A percentile compares a stretch with the other conserved stretches of the same genome.
Evolutionary conservation across 2,888 invertebrate species (phyloP).

Genomic region (Lysandra bellargus): DNA sequence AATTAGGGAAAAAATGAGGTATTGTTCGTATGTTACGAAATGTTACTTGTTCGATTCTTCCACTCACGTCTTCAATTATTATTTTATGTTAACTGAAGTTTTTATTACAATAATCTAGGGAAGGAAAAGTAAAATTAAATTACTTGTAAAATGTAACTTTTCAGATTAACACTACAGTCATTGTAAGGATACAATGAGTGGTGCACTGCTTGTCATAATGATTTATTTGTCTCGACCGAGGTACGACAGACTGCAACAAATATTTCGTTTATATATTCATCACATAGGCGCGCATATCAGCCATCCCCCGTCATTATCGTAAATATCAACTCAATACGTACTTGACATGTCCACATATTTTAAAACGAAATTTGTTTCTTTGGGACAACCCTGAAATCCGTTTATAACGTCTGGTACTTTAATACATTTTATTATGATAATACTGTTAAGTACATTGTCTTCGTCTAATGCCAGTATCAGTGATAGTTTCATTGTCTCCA

Average conservation of each 20-base stretch:
- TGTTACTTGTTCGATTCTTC: no score
- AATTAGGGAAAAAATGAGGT: no score
- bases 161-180: no score
- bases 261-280: background rate
- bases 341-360: slow-evolving; percentile 11
- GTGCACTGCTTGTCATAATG: background rate
- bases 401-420: background rate
- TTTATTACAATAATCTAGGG: no score
- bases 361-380: slow-evolving; percentile 2
- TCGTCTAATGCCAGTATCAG: background rate
- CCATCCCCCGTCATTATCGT: background rate
- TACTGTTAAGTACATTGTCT: background rate
- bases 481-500: background rate
- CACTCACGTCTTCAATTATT: no score
- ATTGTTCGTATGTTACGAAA: no score
- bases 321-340: slow-evolving; percentile 15
- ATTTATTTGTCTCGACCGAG: background rate
- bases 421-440: background rate
- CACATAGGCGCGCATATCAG: background rate
- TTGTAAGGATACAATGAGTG: background rate
- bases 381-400: slow-evolving; percentile 20
- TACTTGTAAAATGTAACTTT: no score
- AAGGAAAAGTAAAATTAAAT: no score
- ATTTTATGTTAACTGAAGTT: no score
- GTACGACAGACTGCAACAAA: background rate